Percentiles rank a stretch among this genome's conserved stretches.
Conservation (phyloP, 2,113 vertebrate species). For the Plotosus lineatus region DNA sequence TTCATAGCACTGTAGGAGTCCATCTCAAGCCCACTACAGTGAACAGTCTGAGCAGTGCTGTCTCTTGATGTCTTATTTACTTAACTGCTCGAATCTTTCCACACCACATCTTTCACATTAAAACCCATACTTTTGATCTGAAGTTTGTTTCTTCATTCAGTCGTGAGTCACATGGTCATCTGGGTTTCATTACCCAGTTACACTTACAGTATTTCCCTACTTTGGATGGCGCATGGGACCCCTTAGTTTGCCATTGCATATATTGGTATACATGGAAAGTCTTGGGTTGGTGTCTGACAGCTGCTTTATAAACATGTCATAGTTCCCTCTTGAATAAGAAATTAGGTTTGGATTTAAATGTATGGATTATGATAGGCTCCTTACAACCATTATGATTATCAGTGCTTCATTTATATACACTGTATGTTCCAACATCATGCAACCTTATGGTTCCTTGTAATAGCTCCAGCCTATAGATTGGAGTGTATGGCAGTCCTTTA, state of each 20-base stretch:
- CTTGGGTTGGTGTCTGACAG: slow-evolving; percentile 24
- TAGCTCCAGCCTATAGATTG: slow-evolving; percentile 11
- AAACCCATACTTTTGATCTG: slow-evolving; percentile 41
- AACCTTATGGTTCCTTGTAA: slow-evolving; percentile 21
- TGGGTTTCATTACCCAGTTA: slow-evolving; percentile 46
- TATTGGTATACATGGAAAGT: slow-evolving; percentile 22
- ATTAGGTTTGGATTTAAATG: background rate
- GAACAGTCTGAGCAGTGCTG: background rate
- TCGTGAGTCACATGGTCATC: slow-evolving; percentile 38
- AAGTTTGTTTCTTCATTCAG: slow-evolving; percentile 35
- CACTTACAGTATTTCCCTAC: slow-evolving; percentile 41
- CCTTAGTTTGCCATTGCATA: background rate
- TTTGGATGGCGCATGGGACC: slow-evolving; percentile 18
- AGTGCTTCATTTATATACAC: background rate
- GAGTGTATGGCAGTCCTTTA: slow-evolving; percentile 11
- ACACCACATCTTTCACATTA: slow-evolving; percentile 38
- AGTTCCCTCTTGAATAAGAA: background rate
- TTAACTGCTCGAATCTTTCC: slow-evolving; percentile 26
- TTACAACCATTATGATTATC: background rate
- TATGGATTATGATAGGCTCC: background rate
- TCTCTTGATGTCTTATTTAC: slow-evolving; percentile 25
- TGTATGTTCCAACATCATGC: slow-evolving; percentile 6
- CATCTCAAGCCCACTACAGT: background rate
- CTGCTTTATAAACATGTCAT: background rate
- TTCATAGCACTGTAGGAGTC: background rate